Conservation (phyloP, 2,888 invertebrate species). For the Chloromyia formosa region DNA sequence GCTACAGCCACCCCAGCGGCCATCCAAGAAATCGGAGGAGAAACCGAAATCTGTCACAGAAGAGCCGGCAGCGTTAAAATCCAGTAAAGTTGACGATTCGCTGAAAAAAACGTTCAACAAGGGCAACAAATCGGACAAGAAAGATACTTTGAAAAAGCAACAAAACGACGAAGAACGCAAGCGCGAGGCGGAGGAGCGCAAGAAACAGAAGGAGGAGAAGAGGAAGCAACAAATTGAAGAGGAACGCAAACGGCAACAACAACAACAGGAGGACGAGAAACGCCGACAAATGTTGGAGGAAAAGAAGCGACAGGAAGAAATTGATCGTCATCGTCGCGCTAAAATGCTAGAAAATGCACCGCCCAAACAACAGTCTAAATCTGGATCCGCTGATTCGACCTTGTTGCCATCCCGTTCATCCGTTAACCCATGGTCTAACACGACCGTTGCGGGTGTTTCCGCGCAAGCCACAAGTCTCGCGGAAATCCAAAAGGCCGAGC, state of each 20-base stretch:
- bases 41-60: background rate
- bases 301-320: constrained; percentile 61
- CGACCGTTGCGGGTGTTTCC: constrained; percentile 49
- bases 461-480: constrained; percentile 64
- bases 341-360: constrained; percentile 51
- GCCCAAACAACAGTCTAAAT: constrained; percentile 18
- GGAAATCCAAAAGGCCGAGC: constrained; percentile 66
- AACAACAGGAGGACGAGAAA: constrained; percentile 58
- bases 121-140: constrained; percentile 48
- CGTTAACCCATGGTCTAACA: constrained; percentile 61
- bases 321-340: constrained; percentile 61
- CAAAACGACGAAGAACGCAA: constrained; percentile 57
- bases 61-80: background rate
- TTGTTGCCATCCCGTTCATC: constrained; percentile 52
- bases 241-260: constrained; percentile 58
- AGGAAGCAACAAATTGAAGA: constrained; percentile 50
- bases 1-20: constrained; percentile 37
- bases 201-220: constrained; percentile 60
- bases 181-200: constrained; percentile 59
- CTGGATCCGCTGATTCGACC: background rate
- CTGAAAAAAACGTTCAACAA: constrained; percentile 43
- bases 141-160: constrained; percentile 25
- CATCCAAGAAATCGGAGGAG: constrained; percentile 32
- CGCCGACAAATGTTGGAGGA: constrained; percentile 60
- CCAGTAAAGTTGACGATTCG: constrained; percentile 36